These are phyloP conservation scores for Eptesicus fuscus DNA, from an alignment of 2,113 vertebrate species.

Conservation along the genomic window DNA sequence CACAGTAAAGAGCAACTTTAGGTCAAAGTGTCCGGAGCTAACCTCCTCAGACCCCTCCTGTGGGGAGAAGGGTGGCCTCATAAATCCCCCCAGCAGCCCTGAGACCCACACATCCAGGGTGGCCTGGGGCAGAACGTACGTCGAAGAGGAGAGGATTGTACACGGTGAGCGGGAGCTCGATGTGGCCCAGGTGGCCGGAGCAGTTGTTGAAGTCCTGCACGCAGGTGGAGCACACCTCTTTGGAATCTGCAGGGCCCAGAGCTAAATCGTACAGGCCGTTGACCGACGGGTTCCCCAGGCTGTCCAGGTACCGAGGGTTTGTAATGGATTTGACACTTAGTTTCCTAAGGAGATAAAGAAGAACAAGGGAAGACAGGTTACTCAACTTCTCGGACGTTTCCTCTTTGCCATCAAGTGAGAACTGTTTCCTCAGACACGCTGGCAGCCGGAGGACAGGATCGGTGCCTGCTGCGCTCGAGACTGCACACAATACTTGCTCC, in stretches of 20 bases:
- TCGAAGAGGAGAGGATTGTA: conserved; percentile 97
- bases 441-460: neutral
- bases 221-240: conserved; percentile 94
- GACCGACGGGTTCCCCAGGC: conserved; percentile 87
- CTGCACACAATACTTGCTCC: neutral
- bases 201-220: conserved; percentile 93
- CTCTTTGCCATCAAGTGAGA: neutral
- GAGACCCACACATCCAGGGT: neutral
- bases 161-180: conserved; percentile 92
- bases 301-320: conserved; percentile 89
- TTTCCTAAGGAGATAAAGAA: conserved; percentile 81
- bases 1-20: neutral
- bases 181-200: conserved; percentile 93
- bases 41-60: neutral
- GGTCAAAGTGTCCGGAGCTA: neutral
- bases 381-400: neutral
- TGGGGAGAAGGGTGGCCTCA: neutral
- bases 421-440: neutral
- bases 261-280: conserved; percentile 94
- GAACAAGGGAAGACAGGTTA: conserved; percentile 17
- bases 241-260: conserved; percentile 91
- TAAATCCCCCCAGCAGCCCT: neutral
- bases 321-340: conserved; percentile 93
- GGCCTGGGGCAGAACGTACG: conserved; percentile 77
- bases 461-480: neutral